Conservation (phyloP, 2,113 vertebrate species). For the Tichodroma muraria region DNA sequence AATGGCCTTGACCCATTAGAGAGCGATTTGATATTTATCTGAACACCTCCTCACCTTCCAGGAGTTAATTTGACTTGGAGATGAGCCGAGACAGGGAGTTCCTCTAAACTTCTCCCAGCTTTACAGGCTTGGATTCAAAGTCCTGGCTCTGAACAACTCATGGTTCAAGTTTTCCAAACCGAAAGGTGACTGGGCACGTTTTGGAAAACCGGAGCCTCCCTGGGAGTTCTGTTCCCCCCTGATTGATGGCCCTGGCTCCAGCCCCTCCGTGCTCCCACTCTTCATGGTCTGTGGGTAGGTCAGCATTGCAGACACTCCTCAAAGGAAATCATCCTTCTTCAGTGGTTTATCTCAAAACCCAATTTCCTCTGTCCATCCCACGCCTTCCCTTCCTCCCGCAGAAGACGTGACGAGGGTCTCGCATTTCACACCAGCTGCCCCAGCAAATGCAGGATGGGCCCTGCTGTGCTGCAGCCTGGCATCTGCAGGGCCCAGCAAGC, state of each 20-base stretch:
- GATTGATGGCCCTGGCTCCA: background rate
- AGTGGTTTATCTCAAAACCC: background rate
- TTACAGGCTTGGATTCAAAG: background rate
- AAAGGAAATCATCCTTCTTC: background rate
- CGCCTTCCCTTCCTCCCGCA: background rate
- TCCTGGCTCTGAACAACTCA: background rate
- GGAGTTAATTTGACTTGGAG: slow-evolving; percentile 7
- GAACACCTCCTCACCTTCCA: slow-evolving; percentile 12
- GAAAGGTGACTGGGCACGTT: background rate
- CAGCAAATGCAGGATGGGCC: background rate
- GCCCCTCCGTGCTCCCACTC: background rate
- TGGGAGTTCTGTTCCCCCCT: background rate
- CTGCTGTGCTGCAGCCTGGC: slow-evolving; percentile 44
- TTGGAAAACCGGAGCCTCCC: background rate
- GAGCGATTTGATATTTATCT: background rate
- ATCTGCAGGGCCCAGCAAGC: background rate
- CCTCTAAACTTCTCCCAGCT: background rate
- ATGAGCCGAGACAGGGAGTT: background rate
- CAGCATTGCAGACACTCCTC: background rate
- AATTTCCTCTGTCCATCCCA: slow-evolving; percentile 9
- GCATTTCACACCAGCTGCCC: slow-evolving; percentile 13
- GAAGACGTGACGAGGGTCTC: background rate
- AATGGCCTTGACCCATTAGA: background rate
- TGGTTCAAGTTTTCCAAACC: background rate
- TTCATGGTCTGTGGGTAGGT: slow-evolving; percentile 1